These are phyloP conservation scores for Meda fulgida DNA, from an alignment of 2,797 vertebrate genomes.

Conservation along the genomic window DNA sequence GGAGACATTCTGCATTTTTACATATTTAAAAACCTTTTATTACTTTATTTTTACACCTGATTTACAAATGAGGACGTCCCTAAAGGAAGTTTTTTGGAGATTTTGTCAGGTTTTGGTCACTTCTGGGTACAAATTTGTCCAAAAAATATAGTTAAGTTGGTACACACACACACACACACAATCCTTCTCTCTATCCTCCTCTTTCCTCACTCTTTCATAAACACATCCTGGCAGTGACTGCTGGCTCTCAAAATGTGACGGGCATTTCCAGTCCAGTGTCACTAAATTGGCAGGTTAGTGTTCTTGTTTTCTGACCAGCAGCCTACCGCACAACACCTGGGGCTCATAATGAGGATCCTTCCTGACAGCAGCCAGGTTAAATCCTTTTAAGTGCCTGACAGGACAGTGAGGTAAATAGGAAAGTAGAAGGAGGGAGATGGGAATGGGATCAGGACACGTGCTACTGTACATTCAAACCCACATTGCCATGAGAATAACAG, in stretches of 20 bases:
- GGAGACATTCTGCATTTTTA: no score
- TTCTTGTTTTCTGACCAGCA: neutral
- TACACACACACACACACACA: neutral
- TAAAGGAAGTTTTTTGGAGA: no score
- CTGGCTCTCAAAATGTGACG: neutral
- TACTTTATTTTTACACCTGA: no score
- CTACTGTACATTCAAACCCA: neutral
- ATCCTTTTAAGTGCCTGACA: neutral
- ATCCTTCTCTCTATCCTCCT: neutral
- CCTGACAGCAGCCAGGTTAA: constrained; percentile 5
- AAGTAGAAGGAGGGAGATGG: neutral
- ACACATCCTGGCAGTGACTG: constrained; percentile 26
- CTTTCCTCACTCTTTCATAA: constrained; percentile 14
- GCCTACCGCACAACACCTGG: neutral
- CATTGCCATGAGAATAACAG: neutral
- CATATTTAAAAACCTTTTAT: no score
- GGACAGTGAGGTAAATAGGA: neutral
- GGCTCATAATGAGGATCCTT: constrained; percentile 15
- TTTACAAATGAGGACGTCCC: no score
- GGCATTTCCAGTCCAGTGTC: neutral
- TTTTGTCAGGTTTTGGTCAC: no score
- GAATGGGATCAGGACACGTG: neutral
- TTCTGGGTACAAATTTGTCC: no score
- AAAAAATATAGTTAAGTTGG: no score
- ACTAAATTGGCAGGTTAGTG: neutral